Evolutionary conservation across 2,113 vertebrate genomes (phyloP), one percentile per base, ranked within the genome.

Genomic region (Fregetta grallaria): DNA sequence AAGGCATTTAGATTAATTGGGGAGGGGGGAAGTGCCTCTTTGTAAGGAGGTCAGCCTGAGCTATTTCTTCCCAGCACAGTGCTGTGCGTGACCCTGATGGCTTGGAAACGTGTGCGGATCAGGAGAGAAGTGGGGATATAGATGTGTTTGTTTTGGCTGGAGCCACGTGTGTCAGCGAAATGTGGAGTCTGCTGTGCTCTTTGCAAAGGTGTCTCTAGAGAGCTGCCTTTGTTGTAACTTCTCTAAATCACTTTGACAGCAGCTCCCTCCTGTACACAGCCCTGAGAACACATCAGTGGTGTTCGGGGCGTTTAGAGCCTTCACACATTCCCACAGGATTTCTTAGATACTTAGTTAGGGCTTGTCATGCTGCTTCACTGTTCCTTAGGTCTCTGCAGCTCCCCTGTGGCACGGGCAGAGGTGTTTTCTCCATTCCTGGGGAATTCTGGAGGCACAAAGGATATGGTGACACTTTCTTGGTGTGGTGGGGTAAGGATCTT

Each of bases 81-180:
- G 40, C 12, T 59, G 32, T 13, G 15, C 0, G 0, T 52, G 47
- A 72, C n/a, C 25, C 29, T 2, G 20, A 21, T 4, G 26, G 84
- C 22, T 74, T 15, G 10, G 66, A 32, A 79, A 53, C 0, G 1
- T 2, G 10, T 16, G 42, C 0, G 2, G 73, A n/a, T 52, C 6
- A 9, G 44, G 68, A 25, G 9, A 76, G 12, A 67, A 45, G 42
- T 3, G 16, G 50, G 18, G 65, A 40, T 27, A 3, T 10, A 16
- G 32, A 8, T 7, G 16, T 32, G 38, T 20, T 40, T 45, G 23
- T 27, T 36, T 52, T 23, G 34, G 21, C 11, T n/a, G 36, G 52
- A 81, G 32, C 8, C 0, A 5, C 0, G 0, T 26, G 40, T 19
- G 27, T 44, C 1, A 0, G 59, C 3, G 1, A 45, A 73, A 34